Conservation (phyloP, 1,140 invertebrate genomes). For the Euwallacea similis region DNA sequence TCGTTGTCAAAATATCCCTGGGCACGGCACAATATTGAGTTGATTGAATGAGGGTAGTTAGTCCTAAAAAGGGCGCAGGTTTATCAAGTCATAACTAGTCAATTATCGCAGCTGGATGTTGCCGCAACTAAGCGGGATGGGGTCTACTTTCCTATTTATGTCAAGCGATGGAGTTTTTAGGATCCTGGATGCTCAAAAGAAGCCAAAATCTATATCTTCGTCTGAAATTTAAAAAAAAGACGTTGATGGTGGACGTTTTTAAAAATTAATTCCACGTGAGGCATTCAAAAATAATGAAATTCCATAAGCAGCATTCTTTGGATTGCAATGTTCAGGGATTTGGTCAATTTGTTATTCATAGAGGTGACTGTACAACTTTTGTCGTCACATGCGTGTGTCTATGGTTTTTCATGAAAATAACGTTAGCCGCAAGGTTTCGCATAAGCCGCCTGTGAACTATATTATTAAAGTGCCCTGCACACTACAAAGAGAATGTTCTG, state of each 20-base stretch:
- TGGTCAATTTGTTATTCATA: background rate
- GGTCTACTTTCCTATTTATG: too few relatives aligned
- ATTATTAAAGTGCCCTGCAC: constrained; percentile 24
- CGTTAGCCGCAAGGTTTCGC: constrained; percentile 4
- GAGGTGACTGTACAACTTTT: background rate
- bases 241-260: too few relatives aligned
- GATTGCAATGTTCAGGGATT: background rate
- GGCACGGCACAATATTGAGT: background rate
- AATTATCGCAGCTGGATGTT: background rate
- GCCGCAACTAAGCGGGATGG: background rate
- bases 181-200: too few relatives aligned
- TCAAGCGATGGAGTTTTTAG: too few relatives aligned
- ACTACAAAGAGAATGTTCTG: constrained; percentile 32
- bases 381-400: background rate
- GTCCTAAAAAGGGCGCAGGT: background rate
- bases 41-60: constrained; percentile 5
- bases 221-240: too few relatives aligned
- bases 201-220: too few relatives aligned
- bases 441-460: constrained; percentile 10
- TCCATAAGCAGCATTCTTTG: background rate
- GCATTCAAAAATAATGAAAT: too few relatives aligned
- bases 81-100: background rate
- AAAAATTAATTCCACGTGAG: too few relatives aligned
- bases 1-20: too few relatives aligned
- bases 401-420: background rate